Evolutionary conservation across 2,797 vertebrate species (phyloP), one percentile per base, ranked within the genome.

Genomic region (Molossus molossus): DNA sequence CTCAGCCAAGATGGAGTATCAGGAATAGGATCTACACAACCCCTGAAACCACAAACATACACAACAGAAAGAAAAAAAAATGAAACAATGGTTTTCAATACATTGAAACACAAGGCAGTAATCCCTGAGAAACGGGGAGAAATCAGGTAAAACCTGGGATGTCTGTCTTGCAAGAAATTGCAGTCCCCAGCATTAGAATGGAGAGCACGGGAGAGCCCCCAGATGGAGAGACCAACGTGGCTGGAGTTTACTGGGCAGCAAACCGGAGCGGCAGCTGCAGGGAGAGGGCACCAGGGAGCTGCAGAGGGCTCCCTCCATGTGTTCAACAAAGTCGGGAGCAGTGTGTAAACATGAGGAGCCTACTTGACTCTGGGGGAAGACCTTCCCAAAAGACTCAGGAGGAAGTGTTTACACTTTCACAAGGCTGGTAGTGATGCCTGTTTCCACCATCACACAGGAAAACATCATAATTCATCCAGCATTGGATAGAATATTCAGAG

Each of bases 401-500:
- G 33, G 18, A 50, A 25, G 65, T 62, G 29, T 50, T 81, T 57
- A 14, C 4, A 62, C 25, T 48, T 37, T 81, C 29, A 40, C 25
- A 37, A n/a, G 58, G 14, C 37, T 33, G 37, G 17, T 29, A 45
- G n/a, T 58, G 21, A 33, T 72, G n/a, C 27, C 25, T 57, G 12
- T 13, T 80, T 48, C 70, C 9, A 75, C 6, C 23, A 48, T 9
- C 25, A 90, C 33, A 79, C 5, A 72, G 9, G 13, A 55, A 89
- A 94, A 57, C 64, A 81, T 50, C 27, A 65, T n/a, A 72, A 90
- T 83, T 85, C 75, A 80, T 17, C 29, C 57, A 80, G 25, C 33
- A 50, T 6, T 94, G 37, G 21, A 18, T 53, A 85, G n/a, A 77
- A 69, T 53, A 48, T 73, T 92, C 27, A 83, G 57, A 83, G 73